Conservation (phyloP, 2,113 vertebrate genomes). For the Rostratula benghalensis region DNA sequence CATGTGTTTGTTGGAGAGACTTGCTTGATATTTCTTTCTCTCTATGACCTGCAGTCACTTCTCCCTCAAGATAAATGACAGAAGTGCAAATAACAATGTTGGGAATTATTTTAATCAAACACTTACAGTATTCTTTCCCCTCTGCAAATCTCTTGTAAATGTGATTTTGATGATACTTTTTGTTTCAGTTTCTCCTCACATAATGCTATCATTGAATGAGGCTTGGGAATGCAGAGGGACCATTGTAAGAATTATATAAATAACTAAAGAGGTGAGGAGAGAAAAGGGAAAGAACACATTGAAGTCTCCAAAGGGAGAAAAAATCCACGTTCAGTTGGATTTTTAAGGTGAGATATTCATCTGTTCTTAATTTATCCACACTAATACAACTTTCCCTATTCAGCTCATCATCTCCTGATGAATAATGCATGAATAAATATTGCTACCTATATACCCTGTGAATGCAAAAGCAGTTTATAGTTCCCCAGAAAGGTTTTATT, state of each 20-base stretch:
- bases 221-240: neutral
- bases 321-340: neutral
- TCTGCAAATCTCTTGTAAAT: neutral
- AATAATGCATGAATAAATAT: constrained; percentile 56
- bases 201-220: neutral
- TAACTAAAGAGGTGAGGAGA: neutral
- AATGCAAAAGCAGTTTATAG: constrained; percentile 33
- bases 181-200: neutral
- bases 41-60: neutral
- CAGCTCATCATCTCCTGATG: constrained; percentile 50
- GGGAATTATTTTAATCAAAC: neutral
- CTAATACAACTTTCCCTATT: constrained; percentile 32
- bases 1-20: neutral
- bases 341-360: constrained; percentile 35
- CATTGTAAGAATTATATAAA: neutral
- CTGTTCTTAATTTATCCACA: constrained; percentile 47
- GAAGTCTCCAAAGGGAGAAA: neutral
- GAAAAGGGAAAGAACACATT: neutral
- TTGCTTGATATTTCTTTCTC: neutral
- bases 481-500: constrained; percentile 44
- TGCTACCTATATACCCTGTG: constrained; percentile 14
- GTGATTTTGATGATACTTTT: neutral
- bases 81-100: neutral
- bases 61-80: neutral
- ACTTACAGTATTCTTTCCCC: neutral